Evolutionary conservation across 2,797 vertebrate species (phyloP).

Genomic region (Silurus lanzhouensis): DNA sequence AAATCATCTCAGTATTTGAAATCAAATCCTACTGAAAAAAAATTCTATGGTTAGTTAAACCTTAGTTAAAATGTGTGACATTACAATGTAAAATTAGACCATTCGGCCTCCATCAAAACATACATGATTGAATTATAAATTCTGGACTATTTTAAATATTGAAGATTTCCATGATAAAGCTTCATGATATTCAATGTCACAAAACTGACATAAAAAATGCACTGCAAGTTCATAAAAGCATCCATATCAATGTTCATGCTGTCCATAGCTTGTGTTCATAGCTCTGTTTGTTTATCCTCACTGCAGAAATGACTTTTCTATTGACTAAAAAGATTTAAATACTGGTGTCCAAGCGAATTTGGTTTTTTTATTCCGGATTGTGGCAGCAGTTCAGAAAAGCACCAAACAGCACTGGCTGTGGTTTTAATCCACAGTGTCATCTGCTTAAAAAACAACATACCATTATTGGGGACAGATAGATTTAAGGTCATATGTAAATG

Average conservation of each 20-base stretch:
- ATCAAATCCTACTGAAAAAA: too few species aligned
- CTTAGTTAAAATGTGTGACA: background rate
- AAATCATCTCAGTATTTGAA: too few species aligned
- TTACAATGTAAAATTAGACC: background rate
- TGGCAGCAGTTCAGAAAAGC: constrained; percentile 67
- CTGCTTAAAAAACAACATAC: constrained; percentile 1
- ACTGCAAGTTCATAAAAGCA: constrained; percentile 19
- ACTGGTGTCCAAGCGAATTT: constrained; percentile 63
- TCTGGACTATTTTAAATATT: background rate
- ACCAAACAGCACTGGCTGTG: background rate
- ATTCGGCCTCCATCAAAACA: background rate
- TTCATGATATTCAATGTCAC: background rate
- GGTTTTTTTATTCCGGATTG: constrained; percentile 60
- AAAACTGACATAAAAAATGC: background rate
- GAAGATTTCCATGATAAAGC: background rate
- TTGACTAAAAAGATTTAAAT: constrained; percentile 77
- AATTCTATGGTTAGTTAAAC: background rate
- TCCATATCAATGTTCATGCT: constrained; percentile 12
- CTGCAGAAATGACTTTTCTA: constrained; percentile 71
- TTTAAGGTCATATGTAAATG: background rate
- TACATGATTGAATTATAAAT: background rate
- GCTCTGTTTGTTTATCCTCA: constrained; percentile 69
- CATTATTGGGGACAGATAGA: background rate
- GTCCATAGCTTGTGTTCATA: constrained; percentile 66
- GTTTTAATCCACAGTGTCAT: background rate